A percentile compares a stretch with the other conserved stretches of the same genome.
Conservation (phyloP, 2,797 vertebrate genomes). For the Danionella dracula region DNA sequence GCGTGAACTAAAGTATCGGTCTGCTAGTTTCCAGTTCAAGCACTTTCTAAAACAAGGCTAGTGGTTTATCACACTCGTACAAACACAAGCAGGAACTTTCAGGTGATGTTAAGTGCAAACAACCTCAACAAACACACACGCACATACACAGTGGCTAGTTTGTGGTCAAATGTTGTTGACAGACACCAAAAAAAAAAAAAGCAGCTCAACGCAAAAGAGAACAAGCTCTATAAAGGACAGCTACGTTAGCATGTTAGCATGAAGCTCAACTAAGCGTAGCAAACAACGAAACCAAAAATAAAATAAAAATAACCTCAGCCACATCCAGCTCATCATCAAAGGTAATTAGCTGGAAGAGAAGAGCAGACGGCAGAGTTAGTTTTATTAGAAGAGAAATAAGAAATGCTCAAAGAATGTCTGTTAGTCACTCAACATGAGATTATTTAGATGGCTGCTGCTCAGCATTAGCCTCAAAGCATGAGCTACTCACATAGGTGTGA, state of each 20-base stretch:
- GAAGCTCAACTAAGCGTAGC: constrained; percentile 12
- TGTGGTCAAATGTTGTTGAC: constrained; percentile 19
- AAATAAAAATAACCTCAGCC: constrained; percentile 85
- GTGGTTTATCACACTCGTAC: not conserved
- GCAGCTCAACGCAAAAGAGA: constrained; percentile 11
- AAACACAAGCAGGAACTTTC: constrained; percentile 32
- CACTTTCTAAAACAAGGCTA: constrained; percentile 1
- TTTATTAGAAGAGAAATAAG: constrained; percentile 46
- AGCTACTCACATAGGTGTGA: not conserved
- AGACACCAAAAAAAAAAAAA: constrained; percentile 9
- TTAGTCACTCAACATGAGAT: constrained; percentile 31
- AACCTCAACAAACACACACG: constrained; percentile 13
- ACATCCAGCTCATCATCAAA: constrained; percentile 97
- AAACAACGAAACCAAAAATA: constrained; percentile 3
- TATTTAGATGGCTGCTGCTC: too few species aligned
- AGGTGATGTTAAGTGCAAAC: constrained; percentile 14
- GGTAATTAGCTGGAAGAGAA: constrained; percentile 86
- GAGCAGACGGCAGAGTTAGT: constrained; percentile 76
- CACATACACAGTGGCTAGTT: constrained; percentile 7
- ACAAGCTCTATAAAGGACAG: not conserved
- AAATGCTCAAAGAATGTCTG: constrained; percentile 1
- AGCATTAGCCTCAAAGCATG: constrained; percentile 28
- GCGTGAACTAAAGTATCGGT: not conserved
- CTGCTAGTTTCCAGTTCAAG: not conserved
- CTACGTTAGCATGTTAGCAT: not conserved